Evolutionary conservation across 1,140 invertebrate genomes (phyloP).

Genomic region (Lutraria rhynchaena): DNA sequence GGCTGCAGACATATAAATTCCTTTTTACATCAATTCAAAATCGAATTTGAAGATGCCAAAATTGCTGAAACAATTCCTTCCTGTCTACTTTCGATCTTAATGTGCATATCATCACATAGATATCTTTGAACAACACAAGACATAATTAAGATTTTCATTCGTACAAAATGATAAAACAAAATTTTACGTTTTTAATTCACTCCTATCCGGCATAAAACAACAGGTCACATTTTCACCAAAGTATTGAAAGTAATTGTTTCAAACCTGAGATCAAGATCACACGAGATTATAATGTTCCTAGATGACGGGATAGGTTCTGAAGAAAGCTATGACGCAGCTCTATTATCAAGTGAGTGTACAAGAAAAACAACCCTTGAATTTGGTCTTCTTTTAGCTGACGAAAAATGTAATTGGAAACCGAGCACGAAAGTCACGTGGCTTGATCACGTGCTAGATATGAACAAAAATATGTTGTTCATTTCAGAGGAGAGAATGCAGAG

Average conservation of each 20-base stretch:
- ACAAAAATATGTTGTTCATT: slow-evolving; percentile 42
- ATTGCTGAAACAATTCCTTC: slow-evolving; percentile 23
- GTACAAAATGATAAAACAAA: too few species aligned
- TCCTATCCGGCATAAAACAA: slow-evolving; percentile 60
- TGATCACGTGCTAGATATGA: slow-evolving; percentile 34
- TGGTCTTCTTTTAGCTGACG: slow-evolving; percentile 45
- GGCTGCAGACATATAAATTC: too few species aligned
- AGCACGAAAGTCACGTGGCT: slow-evolving; percentile 11
- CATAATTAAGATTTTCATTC: too few species aligned
- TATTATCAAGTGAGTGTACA: slow-evolving; percentile 1
- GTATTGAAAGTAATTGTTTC: too few species aligned
- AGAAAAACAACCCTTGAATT: slow-evolving; percentile 4
- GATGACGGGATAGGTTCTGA: too few species aligned
- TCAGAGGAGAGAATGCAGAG: slow-evolving; percentile 26
- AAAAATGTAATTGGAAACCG: slow-evolving; percentile 52
- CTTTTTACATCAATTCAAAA: slow-evolving; percentile 24
- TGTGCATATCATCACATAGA: slow-evolving; percentile 55
- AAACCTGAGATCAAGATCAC: slow-evolving; percentile 23
- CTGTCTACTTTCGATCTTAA: slow-evolving; percentile 58
- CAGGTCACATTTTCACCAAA: too few species aligned
- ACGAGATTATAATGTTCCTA: slow-evolving; percentile 60
- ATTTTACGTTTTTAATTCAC: slow-evolving; percentile 58
- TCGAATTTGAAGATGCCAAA: slow-evolving; percentile 55
- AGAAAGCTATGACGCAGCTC: slow-evolving; percentile 17
- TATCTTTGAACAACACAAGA: too few species aligned